Evolutionary conservation across 2,113 vertebrate species (phyloP), one percentile per base, ranked within the genome.

Genomic region (Chrysochloris asiatica): DNA sequence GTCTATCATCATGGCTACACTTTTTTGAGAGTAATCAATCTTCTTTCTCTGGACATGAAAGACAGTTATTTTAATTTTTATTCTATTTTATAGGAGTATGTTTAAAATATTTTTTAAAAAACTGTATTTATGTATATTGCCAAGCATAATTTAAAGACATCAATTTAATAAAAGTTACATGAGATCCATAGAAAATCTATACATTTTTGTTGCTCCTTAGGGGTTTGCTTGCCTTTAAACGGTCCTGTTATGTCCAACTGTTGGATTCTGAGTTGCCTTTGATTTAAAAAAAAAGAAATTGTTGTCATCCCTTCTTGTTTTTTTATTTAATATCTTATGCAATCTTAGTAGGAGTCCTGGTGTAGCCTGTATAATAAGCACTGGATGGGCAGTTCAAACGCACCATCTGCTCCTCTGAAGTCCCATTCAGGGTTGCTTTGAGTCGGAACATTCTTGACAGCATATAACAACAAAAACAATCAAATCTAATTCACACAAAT

Each of bases 201-300:
- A 73, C 19, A 50, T 83, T 71, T n/a, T 91, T 1, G 30, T 78
- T 93, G 9, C 19, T 61, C 86, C 4, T 16, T 80, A 26, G 7
- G 14, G 4, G 16, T 93, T 93, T 50, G 11, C 8, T 90, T 65
- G 1, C 45, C 80, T 92, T 92, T 69, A 72, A 41, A 73, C n/a
- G n/a, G n/a, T n/a, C n/a, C n/a, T n/a, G n/a, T n/a, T n/a, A 73
- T 83, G 8, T 81, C 50, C 7, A 47, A 91, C 3, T 90, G 17
- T 80, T 86, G 14, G 45, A 50, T 56, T 75, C 80, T 81, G 13
- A 86, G 71, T 76, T 89, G 6, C 7, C 26, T 78, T 95, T 80
- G 17, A 85, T 93, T 87, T 94, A 96, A 69, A 90, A 83, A 61
- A 33, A 33, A 38, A 5, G 78, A 30, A 36, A 71, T 86, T 81